Base-by-base conservation (phyloP, 2,797 vertebrate species). In the Rallus crepitans region DNA sequence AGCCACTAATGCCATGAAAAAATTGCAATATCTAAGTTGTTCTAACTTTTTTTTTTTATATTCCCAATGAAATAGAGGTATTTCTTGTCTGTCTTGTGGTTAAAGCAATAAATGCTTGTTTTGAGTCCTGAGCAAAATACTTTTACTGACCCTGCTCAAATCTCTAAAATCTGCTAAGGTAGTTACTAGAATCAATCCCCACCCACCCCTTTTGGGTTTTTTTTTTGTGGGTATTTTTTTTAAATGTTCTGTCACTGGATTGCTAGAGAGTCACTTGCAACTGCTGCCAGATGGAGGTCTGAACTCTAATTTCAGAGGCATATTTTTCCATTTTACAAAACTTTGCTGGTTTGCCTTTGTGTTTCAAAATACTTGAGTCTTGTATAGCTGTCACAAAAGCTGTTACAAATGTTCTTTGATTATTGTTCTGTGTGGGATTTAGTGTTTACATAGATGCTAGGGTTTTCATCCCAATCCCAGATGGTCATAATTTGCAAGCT, bases 311-410 rank as follows among this genome's bases (percentile, higher is more conserved):
- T 92, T 89, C 18, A 55, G 50, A 57, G 39, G 18, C 47, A 15
- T 52, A 30, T 64, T 91, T 85, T 94, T 64, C 35, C 11, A 17
- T 80, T 87, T 6, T 7, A 63, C 78, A 69, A 69, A 39, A 9
- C 12, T 23, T 77, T 82, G 37, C 27, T 61, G 21, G 6, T 87
- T 11, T 89, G 71, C n/a, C 12, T 45, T 3, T 31, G 17, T 53
- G 15, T 85, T 91, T 83, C 28, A 92, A 53, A 91, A 89, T 80
- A 73, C 12, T 83, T 85, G 59, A 82, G 30, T 65, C 33, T 24
- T 84, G 19, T 81, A 17, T 81, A 72, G 52, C 57, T 94, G 68
- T 65, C 23, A 68, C 50, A 69, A 89, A 89, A 65, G 18, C 24
- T 84, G 59, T 88, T 90, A 23, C 66, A 88, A 66, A 60, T 70